Base-by-base conservation (phyloP, 2,888 invertebrate species). In the Elmis aenea region DNA sequence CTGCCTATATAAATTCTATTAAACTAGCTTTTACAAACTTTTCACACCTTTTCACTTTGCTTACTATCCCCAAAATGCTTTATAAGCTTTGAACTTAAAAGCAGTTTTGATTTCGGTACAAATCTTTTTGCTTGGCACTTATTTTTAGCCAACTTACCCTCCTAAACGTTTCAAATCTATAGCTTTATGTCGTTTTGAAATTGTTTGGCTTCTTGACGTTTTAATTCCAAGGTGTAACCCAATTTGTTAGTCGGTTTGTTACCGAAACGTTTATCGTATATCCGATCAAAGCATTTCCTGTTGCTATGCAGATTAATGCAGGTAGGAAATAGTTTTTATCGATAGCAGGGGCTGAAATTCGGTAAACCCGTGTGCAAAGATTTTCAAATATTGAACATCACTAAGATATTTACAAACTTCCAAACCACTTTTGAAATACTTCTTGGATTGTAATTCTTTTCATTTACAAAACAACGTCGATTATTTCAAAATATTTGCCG, bases 231-330 rank as follows among this genome's bases (percentile, higher is more conserved):
- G 15, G 9, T 13, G 13, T 30, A 10, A 11, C 6, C 21, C 33
- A 33, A 30, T 30, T 33, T 37, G 30, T 33, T 15, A 28, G 12
- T 35, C 29, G 13, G 13, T 20, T 15, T 15, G 28, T 31, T 22
- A 21, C n/a, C n/a, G n/a, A n/a, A n/a, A 6, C 13, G 29, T 33
- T 41, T 37, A 37, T 37, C 37, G 13, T 18, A 33, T 24, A 42
- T 42, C 42, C 42, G 42, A 42, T 42, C 42, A 33, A 6, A 8
- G 18, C 33, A 26, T 33, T 32, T 39, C 38, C 26, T 33, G 30
- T 24, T 23, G 30, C 32, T 38, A 38, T 42, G 42, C 37, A 42
- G 42, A 42, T 42, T 42, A 42, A 42, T 42, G 30, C 29, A 20
- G 29, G 22, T 37, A 42, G 42, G 42, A 42, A 38, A 38, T 23